Percentiles rank a stretch among this genome's conserved stretches.
These are phyloP conservation scores for Oreochromis mossambicus DNA, from an alignment of 2,797 vertebrate species.

Conservation along the genomic window DNA sequence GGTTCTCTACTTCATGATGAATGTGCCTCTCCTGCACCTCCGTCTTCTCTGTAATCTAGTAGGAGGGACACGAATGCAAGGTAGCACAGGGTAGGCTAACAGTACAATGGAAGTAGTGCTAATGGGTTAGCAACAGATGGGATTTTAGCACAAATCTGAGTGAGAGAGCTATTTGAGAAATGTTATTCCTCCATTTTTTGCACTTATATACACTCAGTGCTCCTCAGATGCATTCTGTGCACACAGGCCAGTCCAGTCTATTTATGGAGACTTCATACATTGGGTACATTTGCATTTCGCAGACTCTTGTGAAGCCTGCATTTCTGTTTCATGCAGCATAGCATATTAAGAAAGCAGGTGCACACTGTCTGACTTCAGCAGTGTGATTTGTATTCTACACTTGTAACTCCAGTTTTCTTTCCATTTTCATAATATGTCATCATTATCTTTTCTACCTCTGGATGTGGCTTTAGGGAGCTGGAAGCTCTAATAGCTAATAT, in stretches of 20 bases:
- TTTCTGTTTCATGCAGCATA: background rate
- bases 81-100: background rate
- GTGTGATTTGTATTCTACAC: slow-evolving; percentile 34
- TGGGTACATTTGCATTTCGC: background rate
- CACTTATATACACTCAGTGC: background rate
- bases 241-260: background rate
- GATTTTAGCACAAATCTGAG: slow-evolving; percentile 19
- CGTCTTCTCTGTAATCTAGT: slow-evolving; percentile 7
- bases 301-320: background rate
- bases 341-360: background rate
- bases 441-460: slow-evolving; percentile 33
- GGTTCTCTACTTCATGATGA: slow-evolving; percentile 21
- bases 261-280: background rate
- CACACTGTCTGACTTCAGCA: background rate
- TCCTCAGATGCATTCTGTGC: background rate
- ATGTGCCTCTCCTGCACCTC: slow-evolving; percentile 6
- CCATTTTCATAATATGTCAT: slow-evolving; percentile 57
- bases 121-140: background rate
- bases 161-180: background rate
- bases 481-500: slow-evolving; percentile 16
- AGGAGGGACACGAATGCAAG: slow-evolving; percentile 1
- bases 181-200: slow-evolving; percentile 7
- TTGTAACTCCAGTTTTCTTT: background rate
- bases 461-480: slow-evolving; percentile 23
- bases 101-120: slow-evolving; percentile 13